phyloP scores from a whole-genome alignment of 2,888 invertebrate species.

The Nowickia ferox region DNA sequence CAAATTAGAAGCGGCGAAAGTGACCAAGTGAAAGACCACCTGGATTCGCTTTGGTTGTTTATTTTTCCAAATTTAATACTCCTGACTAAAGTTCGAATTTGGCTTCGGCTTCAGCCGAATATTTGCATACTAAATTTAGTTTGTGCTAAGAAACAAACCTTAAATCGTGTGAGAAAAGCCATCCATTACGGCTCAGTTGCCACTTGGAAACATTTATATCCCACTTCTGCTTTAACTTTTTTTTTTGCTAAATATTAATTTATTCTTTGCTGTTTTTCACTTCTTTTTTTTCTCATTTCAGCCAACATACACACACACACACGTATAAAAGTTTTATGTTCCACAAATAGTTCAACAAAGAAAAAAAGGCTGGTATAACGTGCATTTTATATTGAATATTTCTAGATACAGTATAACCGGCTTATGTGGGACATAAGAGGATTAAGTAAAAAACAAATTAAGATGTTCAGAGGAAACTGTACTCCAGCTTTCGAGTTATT shows the following conservation, averaged over 20 bases:
- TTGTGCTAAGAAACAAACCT: constrained; percentile 43
- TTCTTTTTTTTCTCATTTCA: not conserved
- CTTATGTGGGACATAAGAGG: not conserved
- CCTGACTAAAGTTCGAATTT: too few species aligned
- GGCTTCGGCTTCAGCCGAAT: not conserved
- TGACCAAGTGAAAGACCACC: too few species aligned
- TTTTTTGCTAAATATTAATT: not conserved
- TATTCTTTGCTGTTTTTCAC: not conserved
- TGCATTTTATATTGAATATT: constrained; percentile 26
- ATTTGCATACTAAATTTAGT: constrained; percentile 48
- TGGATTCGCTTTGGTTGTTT: too few species aligned
- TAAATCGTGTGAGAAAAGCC: constrained; percentile 39
- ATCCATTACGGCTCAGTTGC: constrained; percentile 39
- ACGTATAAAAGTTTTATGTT: constrained; percentile 1
- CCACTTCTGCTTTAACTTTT: not conserved
- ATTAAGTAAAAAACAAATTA: not conserved
- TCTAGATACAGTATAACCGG: not conserved
- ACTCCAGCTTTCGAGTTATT: not conserved
- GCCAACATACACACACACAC: not conserved
- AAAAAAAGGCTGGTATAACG: not conserved
- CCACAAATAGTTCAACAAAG: not conserved
- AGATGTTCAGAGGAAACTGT: not conserved
- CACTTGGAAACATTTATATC: constrained; percentile 31
- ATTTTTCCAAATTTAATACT: too few species aligned
- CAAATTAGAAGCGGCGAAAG: too few species aligned